These are phyloP conservation scores for Odontamblyopus rebecca DNA, from an alignment of 2,797 vertebrate genomes.

Conservation along the genomic window DNA sequence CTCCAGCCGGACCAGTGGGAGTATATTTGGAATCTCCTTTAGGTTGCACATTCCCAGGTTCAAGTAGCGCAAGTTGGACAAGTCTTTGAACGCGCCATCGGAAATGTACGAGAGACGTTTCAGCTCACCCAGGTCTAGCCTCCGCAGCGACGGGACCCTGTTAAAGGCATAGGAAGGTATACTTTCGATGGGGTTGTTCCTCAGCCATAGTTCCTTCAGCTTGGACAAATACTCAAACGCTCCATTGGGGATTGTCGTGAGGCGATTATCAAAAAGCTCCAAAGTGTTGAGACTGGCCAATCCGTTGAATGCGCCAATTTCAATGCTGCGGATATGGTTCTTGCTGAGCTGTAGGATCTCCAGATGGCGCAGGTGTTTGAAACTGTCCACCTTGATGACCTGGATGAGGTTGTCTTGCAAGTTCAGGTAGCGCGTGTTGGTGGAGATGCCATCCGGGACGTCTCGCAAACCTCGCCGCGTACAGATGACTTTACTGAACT, in stretches of 20 bases:
- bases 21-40: constrained; percentile 97
- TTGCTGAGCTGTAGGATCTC: constrained; percentile 98
- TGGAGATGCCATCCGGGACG: constrained; percentile 97
- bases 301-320: constrained; percentile 98
- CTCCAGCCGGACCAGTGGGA: constrained; percentile 92
- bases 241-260: constrained; percentile 98
- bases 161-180: constrained; percentile 99
- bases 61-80: constrained; percentile 97
- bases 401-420: constrained; percentile 99
- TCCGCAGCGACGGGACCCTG: constrained; percentile 93
- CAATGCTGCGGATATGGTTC: constrained; percentile 97
- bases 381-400: constrained; percentile 98
- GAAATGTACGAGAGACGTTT: constrained; percentile 99
- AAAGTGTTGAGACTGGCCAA: constrained; percentile 97
- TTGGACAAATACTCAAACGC: constrained; percentile 99
- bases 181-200: constrained; percentile 99
- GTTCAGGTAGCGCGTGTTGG: constrained; percentile 96
- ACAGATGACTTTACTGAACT: constrained; percentile 98
- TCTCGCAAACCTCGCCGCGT: constrained; percentile 93
- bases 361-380: constrained; percentile 95
- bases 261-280: constrained; percentile 99
- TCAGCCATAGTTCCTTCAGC: constrained; percentile 96
- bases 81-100: constrained; percentile 97
- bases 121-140: constrained; percentile 93
- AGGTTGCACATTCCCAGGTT: constrained; percentile 99